These are phyloP conservation scores for Dallia pectoralis DNA, from an alignment of 2,797 vertebrate genomes.

Conservation along the genomic window DNA sequence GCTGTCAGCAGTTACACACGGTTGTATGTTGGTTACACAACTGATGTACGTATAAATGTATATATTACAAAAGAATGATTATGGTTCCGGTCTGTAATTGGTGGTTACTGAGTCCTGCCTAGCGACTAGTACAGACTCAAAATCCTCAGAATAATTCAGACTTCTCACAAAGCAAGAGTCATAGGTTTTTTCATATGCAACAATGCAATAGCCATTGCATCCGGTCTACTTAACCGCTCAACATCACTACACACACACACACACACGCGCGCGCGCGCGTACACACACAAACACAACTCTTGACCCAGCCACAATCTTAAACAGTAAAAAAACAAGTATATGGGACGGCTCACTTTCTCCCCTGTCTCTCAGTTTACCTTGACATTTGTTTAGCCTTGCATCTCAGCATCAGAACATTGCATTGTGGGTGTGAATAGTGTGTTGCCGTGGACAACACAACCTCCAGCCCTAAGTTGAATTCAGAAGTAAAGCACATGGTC, in stretches of 20 bases:
- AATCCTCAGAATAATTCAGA: neutral
- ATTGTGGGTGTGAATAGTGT: neutral
- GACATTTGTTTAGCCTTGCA: neutral
- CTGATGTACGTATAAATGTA: neutral
- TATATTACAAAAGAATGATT: neutral
- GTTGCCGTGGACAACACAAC: neutral
- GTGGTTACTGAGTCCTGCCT: neutral
- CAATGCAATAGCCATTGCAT: neutral
- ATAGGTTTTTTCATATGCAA: neutral
- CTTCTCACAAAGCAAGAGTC: neutral
- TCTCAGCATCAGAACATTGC: neutral
- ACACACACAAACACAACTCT: too few species aligned
- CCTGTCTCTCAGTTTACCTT: neutral
- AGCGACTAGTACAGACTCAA: neutral
- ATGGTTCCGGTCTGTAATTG: neutral
- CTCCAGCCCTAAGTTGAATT: conserved; percentile 37
- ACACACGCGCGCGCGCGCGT: too few species aligned
- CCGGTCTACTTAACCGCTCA: neutral
- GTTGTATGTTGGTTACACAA: neutral
- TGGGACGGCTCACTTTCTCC: neutral
- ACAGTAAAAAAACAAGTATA: neutral
- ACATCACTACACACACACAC: neutral
- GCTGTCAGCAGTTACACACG: neutral
- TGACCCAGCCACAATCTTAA: too few species aligned
- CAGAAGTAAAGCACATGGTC: conserved; percentile 38